Conservation (phyloP, 2,113 vertebrate species). For the Cariama cristata region DNA sequence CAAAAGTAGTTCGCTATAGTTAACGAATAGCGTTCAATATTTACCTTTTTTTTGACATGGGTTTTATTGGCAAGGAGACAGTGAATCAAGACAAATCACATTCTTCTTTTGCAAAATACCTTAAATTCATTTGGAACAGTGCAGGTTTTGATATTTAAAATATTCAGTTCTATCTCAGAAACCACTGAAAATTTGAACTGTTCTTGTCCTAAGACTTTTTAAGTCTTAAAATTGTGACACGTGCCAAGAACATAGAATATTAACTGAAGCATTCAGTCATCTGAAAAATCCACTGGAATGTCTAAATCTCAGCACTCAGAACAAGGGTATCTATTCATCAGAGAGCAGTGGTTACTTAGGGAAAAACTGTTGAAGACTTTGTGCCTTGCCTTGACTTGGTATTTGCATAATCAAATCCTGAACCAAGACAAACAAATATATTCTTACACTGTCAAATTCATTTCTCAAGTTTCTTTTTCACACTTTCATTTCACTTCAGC, state of each 20-base stretch:
- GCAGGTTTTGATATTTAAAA: background rate
- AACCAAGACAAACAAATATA: background rate
- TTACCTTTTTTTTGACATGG: background rate
- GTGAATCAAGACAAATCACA: background rate
- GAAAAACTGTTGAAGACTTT: slow-evolving; percentile 8
- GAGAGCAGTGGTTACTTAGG: background rate
- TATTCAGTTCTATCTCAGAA: background rate
- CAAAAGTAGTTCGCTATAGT: background rate
- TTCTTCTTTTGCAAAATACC: background rate
- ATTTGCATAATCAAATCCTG: background rate
- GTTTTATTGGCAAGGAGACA: slow-evolving; percentile 8
- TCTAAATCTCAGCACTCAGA: slow-evolving; percentile 11
- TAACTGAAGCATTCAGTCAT: slow-evolving; percentile 18
- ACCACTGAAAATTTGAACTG: background rate
- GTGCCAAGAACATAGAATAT: background rate
- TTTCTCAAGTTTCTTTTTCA: background rate
- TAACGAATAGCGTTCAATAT: background rate
- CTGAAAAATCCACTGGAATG: slow-evolving; percentile 32
- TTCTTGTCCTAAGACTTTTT: background rate
- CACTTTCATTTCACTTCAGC: background rate
- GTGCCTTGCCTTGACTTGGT: background rate
- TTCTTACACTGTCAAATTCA: background rate
- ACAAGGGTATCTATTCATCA: slow-evolving; percentile 35
- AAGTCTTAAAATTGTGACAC: background rate
- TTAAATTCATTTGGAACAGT: background rate